phyloP scores from a whole-genome alignment of 2,113 vertebrate species.

The Colaptes auratus region DNA sequence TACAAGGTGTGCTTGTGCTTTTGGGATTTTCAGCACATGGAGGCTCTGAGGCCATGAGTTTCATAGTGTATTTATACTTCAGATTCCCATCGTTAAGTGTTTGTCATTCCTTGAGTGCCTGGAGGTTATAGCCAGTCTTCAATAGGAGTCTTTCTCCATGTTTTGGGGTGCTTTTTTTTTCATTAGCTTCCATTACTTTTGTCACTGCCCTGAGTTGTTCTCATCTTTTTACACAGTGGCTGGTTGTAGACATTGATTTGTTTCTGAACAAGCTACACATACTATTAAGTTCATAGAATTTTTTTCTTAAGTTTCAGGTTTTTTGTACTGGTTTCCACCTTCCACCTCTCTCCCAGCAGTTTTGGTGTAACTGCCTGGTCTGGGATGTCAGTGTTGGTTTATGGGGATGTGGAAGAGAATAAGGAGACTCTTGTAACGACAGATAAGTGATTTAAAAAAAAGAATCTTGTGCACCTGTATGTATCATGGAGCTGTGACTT shows the following conservation, averaged over 20 bases:
- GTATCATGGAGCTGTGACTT: not conserved
- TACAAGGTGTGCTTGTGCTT: not conserved
- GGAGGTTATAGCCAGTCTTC: not conserved
- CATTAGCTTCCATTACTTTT: not conserved
- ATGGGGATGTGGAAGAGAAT: not conserved
- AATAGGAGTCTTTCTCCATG: not conserved
- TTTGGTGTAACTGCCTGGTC: not conserved
- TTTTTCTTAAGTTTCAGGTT: not conserved
- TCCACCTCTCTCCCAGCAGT: not conserved
- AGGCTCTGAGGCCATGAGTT: not conserved
- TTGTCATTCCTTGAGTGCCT: not conserved
- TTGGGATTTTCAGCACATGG: not conserved
- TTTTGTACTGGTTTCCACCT: not conserved
- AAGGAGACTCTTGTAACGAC: not conserved
- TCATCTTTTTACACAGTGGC: not conserved
- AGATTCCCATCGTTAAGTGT: not conserved
- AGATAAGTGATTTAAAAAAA: not conserved
- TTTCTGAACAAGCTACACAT: rapidly evolving
- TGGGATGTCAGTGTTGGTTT: not conserved
- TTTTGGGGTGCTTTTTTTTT: not conserved
- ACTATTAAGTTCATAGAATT: not conserved
- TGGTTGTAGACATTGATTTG: not conserved
- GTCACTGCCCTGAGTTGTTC: not conserved
- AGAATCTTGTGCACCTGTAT: not conserved
- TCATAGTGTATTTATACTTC: not conserved